Percentiles rank a stretch among this genome's conserved stretches.
Evolutionary conservation across 2,888 invertebrate genomes (phyloP).

Genomic region (Mactromeris polynyma): DNA sequence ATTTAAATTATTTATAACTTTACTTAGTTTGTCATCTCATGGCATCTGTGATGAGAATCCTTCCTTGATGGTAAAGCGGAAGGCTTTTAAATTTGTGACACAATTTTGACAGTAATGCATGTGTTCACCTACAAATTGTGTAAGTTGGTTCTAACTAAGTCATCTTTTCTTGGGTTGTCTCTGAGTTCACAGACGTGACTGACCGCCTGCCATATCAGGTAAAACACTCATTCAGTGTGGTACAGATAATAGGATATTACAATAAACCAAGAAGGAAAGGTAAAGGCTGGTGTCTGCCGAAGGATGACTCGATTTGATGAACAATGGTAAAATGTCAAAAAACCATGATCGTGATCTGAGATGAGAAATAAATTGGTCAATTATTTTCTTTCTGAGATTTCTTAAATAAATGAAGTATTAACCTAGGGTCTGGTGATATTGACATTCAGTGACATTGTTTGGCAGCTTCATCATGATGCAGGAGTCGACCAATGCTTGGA

Average conservation of each 20-base stretch:
- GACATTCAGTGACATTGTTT: not conserved
- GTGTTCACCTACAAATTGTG: not conserved
- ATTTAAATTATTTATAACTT: not conserved
- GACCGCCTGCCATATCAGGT: too few relatives aligned
- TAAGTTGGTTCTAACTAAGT: not conserved
- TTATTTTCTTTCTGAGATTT: too few relatives aligned
- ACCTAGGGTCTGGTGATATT: too few relatives aligned
- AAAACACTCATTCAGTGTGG: too few relatives aligned
- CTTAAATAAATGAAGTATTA: too few relatives aligned
- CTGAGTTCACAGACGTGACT: too few relatives aligned
- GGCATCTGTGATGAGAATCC: not conserved
- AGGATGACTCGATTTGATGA: too few relatives aligned
- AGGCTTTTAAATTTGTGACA: not conserved
- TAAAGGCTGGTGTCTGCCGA: too few relatives aligned
- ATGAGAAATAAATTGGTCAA: not conserved
- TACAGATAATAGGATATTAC: too few relatives aligned
- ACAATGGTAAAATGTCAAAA: not conserved
- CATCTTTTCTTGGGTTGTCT: not conserved
- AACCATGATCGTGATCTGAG: not conserved
- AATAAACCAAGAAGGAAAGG: too few relatives aligned
- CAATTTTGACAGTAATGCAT: not conserved
- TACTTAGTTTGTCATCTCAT: not conserved
- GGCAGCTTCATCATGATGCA: not conserved
- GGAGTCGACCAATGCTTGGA: not conserved
- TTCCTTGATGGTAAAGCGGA: not conserved